These are phyloP conservation scores for Frankliniella fusca DNA, from an alignment of 2,888 invertebrate genomes.

Conservation along the genomic window DNA sequence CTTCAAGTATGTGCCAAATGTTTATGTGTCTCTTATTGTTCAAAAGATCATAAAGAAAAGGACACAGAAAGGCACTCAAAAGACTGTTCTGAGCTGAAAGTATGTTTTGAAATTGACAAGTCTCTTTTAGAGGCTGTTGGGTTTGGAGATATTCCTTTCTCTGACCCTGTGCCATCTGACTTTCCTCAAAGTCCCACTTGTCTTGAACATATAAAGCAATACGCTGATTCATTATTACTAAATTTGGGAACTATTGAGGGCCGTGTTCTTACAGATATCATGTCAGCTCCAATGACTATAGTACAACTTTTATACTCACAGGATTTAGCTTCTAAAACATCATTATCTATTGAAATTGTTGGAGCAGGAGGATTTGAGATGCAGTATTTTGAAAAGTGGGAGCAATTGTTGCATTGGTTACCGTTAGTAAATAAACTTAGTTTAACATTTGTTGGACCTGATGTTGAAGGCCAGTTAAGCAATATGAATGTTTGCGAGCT, in stretches of 20 bases:
- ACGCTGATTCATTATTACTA: not conserved
- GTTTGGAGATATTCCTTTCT: slow-evolving; percentile 26
- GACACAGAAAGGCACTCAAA: slow-evolving; percentile 1
- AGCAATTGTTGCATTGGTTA: not conserved
- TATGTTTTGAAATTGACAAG: slow-evolving; percentile 3
- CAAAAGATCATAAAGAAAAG: not conserved
- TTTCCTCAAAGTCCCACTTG: not conserved
- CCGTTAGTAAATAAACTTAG: not conserved
- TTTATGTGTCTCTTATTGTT: not conserved
- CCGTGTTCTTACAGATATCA: not conserved
- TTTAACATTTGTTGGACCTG: not conserved
- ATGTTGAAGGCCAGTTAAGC: not conserved
- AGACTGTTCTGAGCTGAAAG: not conserved
- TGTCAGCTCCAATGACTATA: not conserved
- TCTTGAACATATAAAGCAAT: not conserved
- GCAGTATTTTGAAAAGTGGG: slow-evolving; percentile 17
- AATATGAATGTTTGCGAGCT: not conserved
- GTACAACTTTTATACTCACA: not conserved
- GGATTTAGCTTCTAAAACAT: not conserved
- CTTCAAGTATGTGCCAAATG: not conserved
- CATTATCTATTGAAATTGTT: not conserved
- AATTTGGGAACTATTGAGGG: slow-evolving; percentile 1
- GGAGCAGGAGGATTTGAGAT: slow-evolving; percentile 1
- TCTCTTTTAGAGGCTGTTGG: slow-evolving; percentile 14
- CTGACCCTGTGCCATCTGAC: not conserved